Evolutionary conservation across 2,888 invertebrate species (phyloP).

Genomic region (Trissoscelio sp.): DNA sequence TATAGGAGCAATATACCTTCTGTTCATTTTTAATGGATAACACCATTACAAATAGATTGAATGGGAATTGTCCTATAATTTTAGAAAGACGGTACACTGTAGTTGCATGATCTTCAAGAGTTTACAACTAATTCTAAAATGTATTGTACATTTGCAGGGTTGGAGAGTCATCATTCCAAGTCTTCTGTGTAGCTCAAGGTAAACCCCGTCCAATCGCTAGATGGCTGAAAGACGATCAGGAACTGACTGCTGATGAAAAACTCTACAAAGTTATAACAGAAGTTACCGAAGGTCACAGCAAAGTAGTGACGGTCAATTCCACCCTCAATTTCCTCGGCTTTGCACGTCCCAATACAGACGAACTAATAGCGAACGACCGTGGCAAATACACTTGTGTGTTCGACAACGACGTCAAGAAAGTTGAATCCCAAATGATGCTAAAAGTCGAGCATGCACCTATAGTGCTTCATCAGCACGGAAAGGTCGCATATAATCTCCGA

Average conservation of each 20-base stretch:
- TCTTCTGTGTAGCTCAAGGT: slow-evolving; percentile 93
- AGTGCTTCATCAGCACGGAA: slow-evolving; percentile 92
- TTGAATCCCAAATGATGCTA: slow-evolving; percentile 95
- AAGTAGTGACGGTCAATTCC: slow-evolving; percentile 92
- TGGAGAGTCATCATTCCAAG: slow-evolving; percentile 91
- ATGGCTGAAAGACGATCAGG: slow-evolving; percentile 94
- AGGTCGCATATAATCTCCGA: slow-evolving; percentile 93
- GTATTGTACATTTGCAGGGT: slow-evolving; percentile 84
- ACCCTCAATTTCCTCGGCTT: slow-evolving; percentile 92
- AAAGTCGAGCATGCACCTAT: slow-evolving; percentile 96
- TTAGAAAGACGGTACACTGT: no score
- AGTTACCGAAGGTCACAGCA: slow-evolving; percentile 90
- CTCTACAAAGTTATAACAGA: slow-evolving; percentile 93
- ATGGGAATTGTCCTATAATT: no score
- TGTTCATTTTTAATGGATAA: no score
- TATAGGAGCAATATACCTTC: no score
- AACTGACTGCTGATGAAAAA: slow-evolving; percentile 90
- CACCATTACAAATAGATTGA: no score
- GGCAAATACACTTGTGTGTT: slow-evolving; percentile 95
- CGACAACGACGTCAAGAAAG: slow-evolving; percentile 94
- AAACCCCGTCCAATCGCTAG: slow-evolving; percentile 93
- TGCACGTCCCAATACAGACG: slow-evolving; percentile 90
- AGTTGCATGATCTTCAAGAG: no score
- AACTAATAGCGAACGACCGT: slow-evolving; percentile 92
- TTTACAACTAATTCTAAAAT: neutral